Percentiles rank a stretch among this genome's conserved stretches.
These are phyloP conservation scores for Cheiracanthium punctorium DNA, from an alignment of 2,888 invertebrate species.

Conservation along the genomic window DNA sequence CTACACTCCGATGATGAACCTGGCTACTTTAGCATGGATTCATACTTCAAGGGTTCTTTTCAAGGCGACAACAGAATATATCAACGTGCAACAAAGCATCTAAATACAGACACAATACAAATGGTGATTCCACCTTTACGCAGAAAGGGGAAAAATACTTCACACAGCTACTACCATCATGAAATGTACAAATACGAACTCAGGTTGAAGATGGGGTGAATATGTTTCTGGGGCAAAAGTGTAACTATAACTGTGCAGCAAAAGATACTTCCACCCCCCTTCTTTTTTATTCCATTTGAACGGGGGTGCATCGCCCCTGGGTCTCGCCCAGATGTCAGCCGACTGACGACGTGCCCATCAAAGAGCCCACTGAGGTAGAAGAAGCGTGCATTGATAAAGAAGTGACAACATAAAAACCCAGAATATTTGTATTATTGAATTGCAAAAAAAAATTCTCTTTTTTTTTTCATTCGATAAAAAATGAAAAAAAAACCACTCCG, in stretches of 20 bases:
- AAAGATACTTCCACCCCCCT: not conserved
- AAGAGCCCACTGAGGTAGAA: constrained; percentile 57
- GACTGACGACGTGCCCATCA: constrained; percentile 56
- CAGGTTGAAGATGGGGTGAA: constrained; percentile 27
- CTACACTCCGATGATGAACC: no score
- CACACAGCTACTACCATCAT: not conserved
- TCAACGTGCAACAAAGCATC: not conserved
- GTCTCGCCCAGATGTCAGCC: constrained; percentile 59
- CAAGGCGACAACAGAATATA: not conserved
- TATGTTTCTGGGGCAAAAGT: constrained; percentile 45
- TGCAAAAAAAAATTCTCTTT: constrained; percentile 23
- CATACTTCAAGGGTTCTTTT: not conserved
- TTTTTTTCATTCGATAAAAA: constrained; percentile 18
- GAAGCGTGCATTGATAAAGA: constrained; percentile 45
- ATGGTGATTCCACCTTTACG: not conserved
- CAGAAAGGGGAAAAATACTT: not conserved
- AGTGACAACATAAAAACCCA: constrained; percentile 35
- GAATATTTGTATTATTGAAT: constrained; percentile 43
- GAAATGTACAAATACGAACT: constrained; percentile 8
- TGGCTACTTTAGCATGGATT: no score
- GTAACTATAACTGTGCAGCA: constrained; percentile 34
- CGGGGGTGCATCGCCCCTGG: constrained; percentile 31
- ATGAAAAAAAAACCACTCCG: constrained; percentile 15
- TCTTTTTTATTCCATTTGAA: constrained; percentile 33
- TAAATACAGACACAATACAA: not conserved